These are phyloP conservation scores for Toxonevra muliebris DNA, from an alignment of 2,888 invertebrate species.

Conservation along the genomic window DNA sequence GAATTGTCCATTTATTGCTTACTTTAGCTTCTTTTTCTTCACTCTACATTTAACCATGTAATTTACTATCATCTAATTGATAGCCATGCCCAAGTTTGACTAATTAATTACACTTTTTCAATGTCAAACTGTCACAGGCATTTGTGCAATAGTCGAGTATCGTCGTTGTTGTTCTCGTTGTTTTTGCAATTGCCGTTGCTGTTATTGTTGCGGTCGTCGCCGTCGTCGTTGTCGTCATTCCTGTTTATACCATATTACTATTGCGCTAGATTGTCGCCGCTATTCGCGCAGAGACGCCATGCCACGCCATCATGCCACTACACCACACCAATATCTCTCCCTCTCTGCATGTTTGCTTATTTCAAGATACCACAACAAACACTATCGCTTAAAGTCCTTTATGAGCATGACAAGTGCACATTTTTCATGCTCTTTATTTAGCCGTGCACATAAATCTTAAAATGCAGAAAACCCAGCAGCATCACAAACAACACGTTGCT, in stretches of 20 bases:
- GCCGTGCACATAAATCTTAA: constrained; percentile 34
- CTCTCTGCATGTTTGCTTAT: too few species aligned
- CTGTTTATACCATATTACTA: too few species aligned
- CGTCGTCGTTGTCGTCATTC: constrained; percentile 3
- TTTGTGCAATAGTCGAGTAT: constrained; percentile 1
- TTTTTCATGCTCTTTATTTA: constrained; percentile 36
- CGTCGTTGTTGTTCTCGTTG: not conserved
- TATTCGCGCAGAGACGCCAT: not conserved
- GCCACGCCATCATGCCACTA: too few species aligned
- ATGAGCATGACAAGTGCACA: constrained; percentile 32
- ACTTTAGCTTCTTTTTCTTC: too few species aligned
- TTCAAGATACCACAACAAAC: not conserved
- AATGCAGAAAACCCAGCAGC: constrained; percentile 23
- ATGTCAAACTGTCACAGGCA: constrained; percentile 50
- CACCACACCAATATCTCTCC: not conserved
- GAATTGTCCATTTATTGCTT: too few species aligned
- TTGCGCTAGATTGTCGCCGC: too few species aligned
- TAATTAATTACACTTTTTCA: constrained; percentile 59
- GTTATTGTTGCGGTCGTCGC: constrained; percentile 8
- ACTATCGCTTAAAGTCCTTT: constrained; percentile 5
- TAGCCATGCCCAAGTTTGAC: constrained; percentile 42
- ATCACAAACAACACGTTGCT: constrained; percentile 8
- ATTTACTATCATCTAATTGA: constrained; percentile 30
- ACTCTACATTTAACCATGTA: constrained; percentile 10
- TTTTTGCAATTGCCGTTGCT: constrained; percentile 16